Evolutionary conservation across 2,797 vertebrate species (phyloP), one percentile per base, ranked within the genome.

Genomic region (Pseudochirops corinnae): DNA sequence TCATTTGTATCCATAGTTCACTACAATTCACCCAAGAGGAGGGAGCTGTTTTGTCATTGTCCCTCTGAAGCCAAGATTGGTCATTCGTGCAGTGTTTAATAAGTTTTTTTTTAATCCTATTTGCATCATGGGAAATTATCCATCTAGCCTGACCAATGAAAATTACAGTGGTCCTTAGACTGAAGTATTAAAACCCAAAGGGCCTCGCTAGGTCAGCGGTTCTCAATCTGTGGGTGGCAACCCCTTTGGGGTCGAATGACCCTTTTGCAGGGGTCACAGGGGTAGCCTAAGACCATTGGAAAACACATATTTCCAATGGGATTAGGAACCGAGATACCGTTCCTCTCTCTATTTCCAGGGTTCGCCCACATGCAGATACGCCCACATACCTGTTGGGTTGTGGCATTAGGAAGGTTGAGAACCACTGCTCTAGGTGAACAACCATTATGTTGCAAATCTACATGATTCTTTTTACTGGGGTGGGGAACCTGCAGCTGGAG

Each of bases 91-190:
- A 24, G 3, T 24, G 67, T 82, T 39, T 39, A 24, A 82, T 39
- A 24, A 74, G 33, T 33, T 74, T 74, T 74, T 74, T 74, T 74
- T 39, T 31, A 1, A 74, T 24, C 6, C 6, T 74, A 24, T 74
- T 74, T 82, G n/a, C 2, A 74, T 39, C 67, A 74, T 6, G 39
- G 67, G 67, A 82, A 67, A 39, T 82, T 46, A 74, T 21, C 67
- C 33, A 74, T 39, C n/a, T 24, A 24, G 2, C n/a, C 53, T 97
- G 92, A 58, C 29, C 93, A 50, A 18, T 95, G 92, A 91, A 93
- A 57, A 92, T 58, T 91, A 24, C 21, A 95, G 56, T 62, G 29
- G 93, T 55, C 95, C 55, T 62, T 94, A 94, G 14, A 56, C 5
- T 95, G 53, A 90, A 87, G 29, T 95, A 60, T 58, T 93, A 55